phyloP scores from a whole-genome alignment of 1,140 invertebrate species.

The Anoplolepis gracilipes region DNA sequence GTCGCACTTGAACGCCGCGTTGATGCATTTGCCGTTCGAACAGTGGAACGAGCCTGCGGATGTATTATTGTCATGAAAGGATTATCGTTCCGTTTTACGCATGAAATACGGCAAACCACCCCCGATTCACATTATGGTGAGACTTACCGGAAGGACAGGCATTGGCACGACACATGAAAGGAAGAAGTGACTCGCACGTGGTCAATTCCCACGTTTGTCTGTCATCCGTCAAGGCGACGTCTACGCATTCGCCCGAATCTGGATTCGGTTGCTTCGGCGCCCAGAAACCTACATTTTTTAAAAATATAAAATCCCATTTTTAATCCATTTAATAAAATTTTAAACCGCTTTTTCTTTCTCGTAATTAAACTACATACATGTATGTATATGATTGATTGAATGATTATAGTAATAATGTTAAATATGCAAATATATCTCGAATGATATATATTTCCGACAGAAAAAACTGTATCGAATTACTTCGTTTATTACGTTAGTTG shows the following conservation, averaged over 20 bases:
- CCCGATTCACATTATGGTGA: background rate
- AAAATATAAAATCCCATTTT: no score
- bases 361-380: background rate
- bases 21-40: slow-evolving; percentile 96
- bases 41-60: slow-evolving; percentile 93
- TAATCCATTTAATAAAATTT: no score
- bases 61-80: slow-evolving; percentile 1
- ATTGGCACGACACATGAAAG: slow-evolving; percentile 96
- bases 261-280: slow-evolving; percentile 95
- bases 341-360: background rate
- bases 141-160: slow-evolving; percentile 95
- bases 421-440: background rate
- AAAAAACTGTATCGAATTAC: background rate
- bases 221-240: slow-evolving; percentile 91
- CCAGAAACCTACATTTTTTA: slow-evolving; percentile 93
- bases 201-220: slow-evolving; percentile 96
- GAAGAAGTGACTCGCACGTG: slow-evolving; percentile 96
- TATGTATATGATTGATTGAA: background rate
- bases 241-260: slow-evolving; percentile 94
- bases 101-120: background rate
- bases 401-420: background rate
- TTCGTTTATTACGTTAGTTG: background rate
- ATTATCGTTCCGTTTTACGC: background rate
- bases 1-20: slow-evolving; percentile 95
- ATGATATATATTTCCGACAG: background rate